Evolutionary conservation across 2,888 invertebrate species (phyloP).

Genomic region (Andrena trimmerana): DNA sequence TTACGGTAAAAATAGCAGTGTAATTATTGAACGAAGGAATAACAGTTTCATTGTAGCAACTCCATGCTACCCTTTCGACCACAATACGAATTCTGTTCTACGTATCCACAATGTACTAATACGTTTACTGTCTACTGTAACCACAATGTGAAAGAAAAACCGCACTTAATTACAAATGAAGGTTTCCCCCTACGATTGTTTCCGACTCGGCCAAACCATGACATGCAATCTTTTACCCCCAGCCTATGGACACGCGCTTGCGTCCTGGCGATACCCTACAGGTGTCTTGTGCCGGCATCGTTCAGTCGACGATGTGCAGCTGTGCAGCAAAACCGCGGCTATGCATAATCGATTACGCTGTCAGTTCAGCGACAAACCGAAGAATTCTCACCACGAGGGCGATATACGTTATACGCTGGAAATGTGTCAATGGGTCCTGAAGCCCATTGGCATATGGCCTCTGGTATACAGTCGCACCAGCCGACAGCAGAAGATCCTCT

Average conservation of each 20-base stretch:
- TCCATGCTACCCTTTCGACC: no score
- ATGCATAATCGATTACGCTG: constrained; percentile 39
- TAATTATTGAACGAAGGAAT: no score
- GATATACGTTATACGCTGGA: constrained; percentile 67
- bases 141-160: no score
- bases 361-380: background rate
- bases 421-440: constrained; percentile 74
- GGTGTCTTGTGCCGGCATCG: background rate
- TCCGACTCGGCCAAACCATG: no score
- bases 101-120: no score
- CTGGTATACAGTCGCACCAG: constrained; percentile 34
- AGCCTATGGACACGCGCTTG: constrained; percentile 16
- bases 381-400: constrained; percentile 31
- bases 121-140: no score
- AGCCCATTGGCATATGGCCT: constrained; percentile 76
- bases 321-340: constrained; percentile 1
- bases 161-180: no score
- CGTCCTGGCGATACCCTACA: background rate
- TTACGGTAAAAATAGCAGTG: no score
- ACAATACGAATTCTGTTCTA: no score
- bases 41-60: no score
- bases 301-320: constrained; percentile 39
- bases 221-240: background rate
- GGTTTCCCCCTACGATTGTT: no score
- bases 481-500: constrained; percentile 43